Base-by-base conservation (phyloP, 2,888 invertebrate species). In the Cybosia mesomella region DNA sequence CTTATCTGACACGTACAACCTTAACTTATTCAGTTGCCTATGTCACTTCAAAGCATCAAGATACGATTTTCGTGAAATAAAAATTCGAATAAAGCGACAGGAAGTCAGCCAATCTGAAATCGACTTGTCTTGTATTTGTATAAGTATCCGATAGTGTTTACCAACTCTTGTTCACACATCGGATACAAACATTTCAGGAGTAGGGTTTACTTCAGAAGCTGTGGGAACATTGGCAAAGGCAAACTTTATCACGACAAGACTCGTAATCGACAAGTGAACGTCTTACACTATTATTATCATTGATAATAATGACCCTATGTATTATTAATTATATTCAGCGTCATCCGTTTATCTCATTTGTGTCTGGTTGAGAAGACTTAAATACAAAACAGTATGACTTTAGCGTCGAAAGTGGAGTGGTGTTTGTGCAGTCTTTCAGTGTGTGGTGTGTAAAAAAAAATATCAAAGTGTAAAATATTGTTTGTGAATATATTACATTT, bases 271-370 rank as follows among this genome's bases (percentile, higher is more conserved):
- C 73, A 69, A 73, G 75, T 68, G 75, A 72, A 71, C 74, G 71
- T 76, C 75, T 79, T 74, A 71, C 74, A 77, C 71, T 74, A 79
- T 70, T 77, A 79, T 81, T 84, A 80, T 79, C 77, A 80, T 77
- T 76, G 79, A 81, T 81, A 84, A 82, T 80, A 88, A 84, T 83
- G 85, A 84, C 87, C 86, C 85, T 85, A 84, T 79, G 77, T 84
- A 83, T 86, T 86, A 84, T 87, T 87, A 67, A 59, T 67, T 66
- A 64, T 64, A 85, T 87, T 86, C 84, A 87, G 83, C 85, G 83
- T 80, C 87, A 84, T 87, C 85, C 84, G 76, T 91, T 93, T 93
- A 94, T 94, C 93, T 92, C 87, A 83, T 83, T 85, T 79, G 81
- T 84, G 89, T 87, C 85, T 89, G 87, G 86, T 83, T 84, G 83